Base-by-base conservation (phyloP, 2,797 vertebrate genomes). In the Pterois miles region DNA sequence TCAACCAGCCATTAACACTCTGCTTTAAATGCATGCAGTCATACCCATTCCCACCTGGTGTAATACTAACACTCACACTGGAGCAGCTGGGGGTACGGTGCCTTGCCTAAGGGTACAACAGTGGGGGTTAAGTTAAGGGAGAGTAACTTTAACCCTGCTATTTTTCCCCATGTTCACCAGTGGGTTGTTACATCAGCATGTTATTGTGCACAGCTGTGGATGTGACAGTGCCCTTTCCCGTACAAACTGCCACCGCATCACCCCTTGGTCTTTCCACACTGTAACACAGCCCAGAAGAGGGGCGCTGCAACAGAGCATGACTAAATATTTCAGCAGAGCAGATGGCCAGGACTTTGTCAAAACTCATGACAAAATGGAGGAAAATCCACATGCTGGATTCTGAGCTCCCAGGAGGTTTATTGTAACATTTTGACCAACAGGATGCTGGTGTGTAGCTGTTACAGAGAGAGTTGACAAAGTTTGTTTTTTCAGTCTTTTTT, bases 261-360 rank as follows among this genome's bases (percentile, higher is more conserved):
- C 76, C 76, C 56, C 29, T 75, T 68, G 75, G 63, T 87, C 80
- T 76, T 78, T 86, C 48, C 59, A 65, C 81, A 63, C 74, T 27
- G 72, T 83, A 74, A 85, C 69, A 57, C 74, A 86, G 62, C 81
- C 83, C 78, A 76, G 57, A 85, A 91, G 84, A 88, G 65, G 38
- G 50, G 76, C 57, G 20, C 65, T 75, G 74, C 86, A 74, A 77
- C 81, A 53, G 74, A 86, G 81, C 83, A 78, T 67, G 83, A 84
- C 81, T 91, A 78, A 94, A 91, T 91, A 90, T 91, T 92, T 90
- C 67, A 93, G 72, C 71, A 57, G 77, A 88, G 78, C 88, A 91
- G 89, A 92, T 92, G 91, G 88, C 72, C 52, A 27, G 66, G 66
- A 86, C 80, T 82, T 89, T 84, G 74, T 83, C 76, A 58, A 64